Evolutionary conservation across 1,140 invertebrate species (phyloP), one percentile per base, ranked within the genome.

Genomic region (Drosophila subobscura): DNA sequence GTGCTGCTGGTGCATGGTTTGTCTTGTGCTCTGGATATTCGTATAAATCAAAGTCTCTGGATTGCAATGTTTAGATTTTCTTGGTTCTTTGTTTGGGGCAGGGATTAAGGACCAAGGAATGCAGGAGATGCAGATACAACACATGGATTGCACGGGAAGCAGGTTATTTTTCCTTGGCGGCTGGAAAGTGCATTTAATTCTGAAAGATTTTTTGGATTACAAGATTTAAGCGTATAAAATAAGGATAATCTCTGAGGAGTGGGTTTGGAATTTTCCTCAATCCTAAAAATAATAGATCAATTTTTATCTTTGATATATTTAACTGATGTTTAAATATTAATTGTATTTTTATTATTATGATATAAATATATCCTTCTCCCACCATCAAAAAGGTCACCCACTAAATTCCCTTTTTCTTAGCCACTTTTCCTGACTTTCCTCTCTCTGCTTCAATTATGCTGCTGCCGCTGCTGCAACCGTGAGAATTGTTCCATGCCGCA

Each of bases 91-190:
- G 66, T 68, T 33, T 33, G 33, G 33, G 8, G 33, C 10, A 10
- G 33, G 8, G 66, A 42, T 47, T 27, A 68, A 86, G 80, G 77
- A 86, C 80, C 77, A 77, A 60, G 41, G 54, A 65, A 23, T 49
- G 33, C 14, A n/a, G 10, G 40, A 23, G 8, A 22, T n/a, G 20
- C 40, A 23, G 49, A 14, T 47, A 22, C 3, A 6, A 12, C 10
- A 7, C 20, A 41, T 20, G 23, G 40, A 22, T 46, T 51, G 42
- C 22, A 37, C 6, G 6, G 53, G 23, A 61, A 73, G 57, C 47
- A 72, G 66, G 53, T 57, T 55, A 20, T 14, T 14, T 6, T 4
- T 29, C 22, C 51, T 14, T 56, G 20, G 6, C 46, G 5, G 25
- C 1, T 27, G 0, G 16, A 20, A 1, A 1, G 16, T 1, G 0